Evolutionary conservation across 2,888 invertebrate genomes (phyloP), one percentile per base, ranked within the genome.

Genomic region (Mycalesis mineus): DNA sequence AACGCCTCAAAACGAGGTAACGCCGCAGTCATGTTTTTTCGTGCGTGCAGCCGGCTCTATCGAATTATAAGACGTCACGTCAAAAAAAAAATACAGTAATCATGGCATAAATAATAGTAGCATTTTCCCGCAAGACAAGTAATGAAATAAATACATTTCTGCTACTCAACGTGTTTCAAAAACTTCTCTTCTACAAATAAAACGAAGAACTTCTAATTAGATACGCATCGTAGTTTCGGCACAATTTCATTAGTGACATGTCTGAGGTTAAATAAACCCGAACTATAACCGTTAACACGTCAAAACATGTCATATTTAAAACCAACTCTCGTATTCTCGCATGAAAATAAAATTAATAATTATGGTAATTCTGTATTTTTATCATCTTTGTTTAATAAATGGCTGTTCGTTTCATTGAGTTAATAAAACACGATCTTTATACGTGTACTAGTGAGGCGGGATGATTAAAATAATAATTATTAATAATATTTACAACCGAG

Each of bases 241-340:
- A 73, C 63, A 65, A 5, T 22, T 73, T 63, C 63, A 67, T 69
- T 65, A 69, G 57, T 63, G 62, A 62, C 64, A 67, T 63, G 62
- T 63, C 64, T 59, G 51, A 47, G 58, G 44, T 54, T 65, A 55
- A 64, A 60, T 61, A 63, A 66, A 67, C 61, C 47, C 58, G 61
- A 63, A 62, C 61, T 56, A 66, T 71, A 63, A 68, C 66, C 68
- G 70, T 69, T 75, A 78, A 73, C 74, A 74, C 63, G 71, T 79
- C 73, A 73, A 72, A 73, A 76, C 74, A 75, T 70, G 73, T 71
- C 70, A 70, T 70, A 72, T 69, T 74, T 71, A 69, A 74, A 77
- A 73, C 51, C 75, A 79, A 79, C 71, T 71, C 69, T 68, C 63
- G 55, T 65, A 61, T 72, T 71, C 69, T 72, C 68, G 72, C 72